Conservation (phyloP, 1,140 invertebrate genomes). For the Sycophila sp. region DNA sequence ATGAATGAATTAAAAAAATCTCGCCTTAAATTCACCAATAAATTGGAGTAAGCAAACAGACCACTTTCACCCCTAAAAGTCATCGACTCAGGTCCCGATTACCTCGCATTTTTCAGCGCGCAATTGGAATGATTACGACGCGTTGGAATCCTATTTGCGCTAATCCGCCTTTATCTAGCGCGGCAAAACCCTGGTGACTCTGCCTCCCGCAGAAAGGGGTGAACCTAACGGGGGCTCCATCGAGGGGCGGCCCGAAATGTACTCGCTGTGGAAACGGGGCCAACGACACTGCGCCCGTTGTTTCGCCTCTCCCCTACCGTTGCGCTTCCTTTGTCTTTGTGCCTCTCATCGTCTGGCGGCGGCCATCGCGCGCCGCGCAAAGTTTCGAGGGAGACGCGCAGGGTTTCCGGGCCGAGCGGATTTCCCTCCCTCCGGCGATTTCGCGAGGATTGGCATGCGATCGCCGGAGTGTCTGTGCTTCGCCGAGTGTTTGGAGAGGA, state of each 20-base stretch:
- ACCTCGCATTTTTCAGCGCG: too few relatives aligned
- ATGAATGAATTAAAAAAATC: too few relatives aligned
- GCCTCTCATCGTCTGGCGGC: conserved; percentile 15
- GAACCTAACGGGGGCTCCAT: too few relatives aligned
- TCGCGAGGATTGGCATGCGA: background rate
- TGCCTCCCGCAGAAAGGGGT: background rate
- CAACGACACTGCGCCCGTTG: background rate
- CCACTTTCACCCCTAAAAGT: too few relatives aligned
- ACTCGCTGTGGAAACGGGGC: conserved; percentile 31
- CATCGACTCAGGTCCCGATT: too few relatives aligned
- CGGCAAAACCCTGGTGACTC: conserved; percentile 17
- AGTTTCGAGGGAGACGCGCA: background rate
- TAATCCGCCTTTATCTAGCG: too few relatives aligned
- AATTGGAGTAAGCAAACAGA: too few relatives aligned
- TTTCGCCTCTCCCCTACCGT: background rate
- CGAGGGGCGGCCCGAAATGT: too few relatives aligned
- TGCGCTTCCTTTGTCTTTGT: conserved; percentile 22
- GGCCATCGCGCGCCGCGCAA: background rate
- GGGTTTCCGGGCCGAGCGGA: background rate
- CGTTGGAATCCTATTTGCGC: conserved; percentile 35
- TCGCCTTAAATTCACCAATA: too few relatives aligned
- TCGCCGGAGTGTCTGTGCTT: background rate
- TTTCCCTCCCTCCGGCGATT: too few relatives aligned
- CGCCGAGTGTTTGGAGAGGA: background rate
- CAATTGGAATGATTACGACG: too few relatives aligned